Conservation (phyloP, 1,140 invertebrate genomes). For the Saccostrea echinata region DNA sequence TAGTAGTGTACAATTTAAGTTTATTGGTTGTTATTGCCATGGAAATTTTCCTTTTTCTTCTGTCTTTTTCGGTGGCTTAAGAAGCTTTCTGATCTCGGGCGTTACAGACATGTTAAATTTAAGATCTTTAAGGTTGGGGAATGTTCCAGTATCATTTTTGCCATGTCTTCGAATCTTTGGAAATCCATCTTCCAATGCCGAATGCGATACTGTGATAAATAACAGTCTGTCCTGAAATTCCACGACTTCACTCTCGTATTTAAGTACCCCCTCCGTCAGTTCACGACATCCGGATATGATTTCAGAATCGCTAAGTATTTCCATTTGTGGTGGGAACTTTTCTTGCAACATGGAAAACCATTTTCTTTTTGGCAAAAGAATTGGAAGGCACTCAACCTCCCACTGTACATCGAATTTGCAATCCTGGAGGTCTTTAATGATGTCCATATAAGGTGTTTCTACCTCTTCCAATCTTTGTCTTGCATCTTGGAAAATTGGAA, state of each 20-base stretch:
- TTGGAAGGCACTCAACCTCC: constrained; percentile 76
- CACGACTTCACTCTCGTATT: constrained; percentile 75
- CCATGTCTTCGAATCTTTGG: constrained; percentile 70
- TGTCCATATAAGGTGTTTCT: constrained; percentile 72
- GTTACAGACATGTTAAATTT: constrained; percentile 68
- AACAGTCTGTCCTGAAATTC: constrained; percentile 74
- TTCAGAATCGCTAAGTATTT: constrained; percentile 73
- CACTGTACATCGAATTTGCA: constrained; percentile 74
- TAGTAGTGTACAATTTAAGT: not conserved
- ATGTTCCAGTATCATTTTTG: constrained; percentile 55
- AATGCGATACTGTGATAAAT: constrained; percentile 72
- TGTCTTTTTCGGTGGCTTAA: constrained; percentile 33
- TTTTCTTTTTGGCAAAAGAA: constrained; percentile 74
- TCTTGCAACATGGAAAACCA: constrained; percentile 77
- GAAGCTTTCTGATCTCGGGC: constrained; percentile 56
- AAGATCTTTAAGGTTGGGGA: constrained; percentile 60
- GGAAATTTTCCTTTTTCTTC: constrained; percentile 44
- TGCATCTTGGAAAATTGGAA: constrained; percentile 72
- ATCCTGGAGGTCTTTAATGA: constrained; percentile 73
- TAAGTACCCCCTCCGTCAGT: constrained; percentile 76
- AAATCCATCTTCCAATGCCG: constrained; percentile 60
- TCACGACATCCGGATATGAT: constrained; percentile 73
- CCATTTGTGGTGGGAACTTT: constrained; percentile 75
- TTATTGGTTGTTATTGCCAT: not conserved
- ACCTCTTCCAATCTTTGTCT: constrained; percentile 71